Base-by-base conservation (phyloP, 2,113 vertebrate genomes). In the Chrysochloris asiatica region DNA sequence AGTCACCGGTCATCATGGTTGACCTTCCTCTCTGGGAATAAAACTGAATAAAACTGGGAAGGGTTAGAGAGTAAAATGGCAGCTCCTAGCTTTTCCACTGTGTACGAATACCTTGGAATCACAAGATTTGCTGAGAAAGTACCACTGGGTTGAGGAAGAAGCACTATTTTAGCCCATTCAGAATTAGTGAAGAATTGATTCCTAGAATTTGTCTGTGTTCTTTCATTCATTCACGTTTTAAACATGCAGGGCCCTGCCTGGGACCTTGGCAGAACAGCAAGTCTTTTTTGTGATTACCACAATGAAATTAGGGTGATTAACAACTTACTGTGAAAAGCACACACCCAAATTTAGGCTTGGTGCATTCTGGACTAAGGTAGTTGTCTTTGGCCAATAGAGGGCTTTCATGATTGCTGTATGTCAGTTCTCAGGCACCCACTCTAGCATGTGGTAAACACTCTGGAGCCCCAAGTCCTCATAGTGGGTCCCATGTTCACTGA, bases 141-240 rank as follows among this genome's bases (percentile, higher is more conserved):
- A 38, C 54, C 54, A n/a, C 33, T 2, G 45, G 45, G 28, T 30
- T 2, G 13, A 28, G 0, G 12, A 8, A 19, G 12, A 45, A 38
- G 30, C 19, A 22, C 67, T 38, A 38, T 22, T 30, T n/a, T 52
- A 59, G 30, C 45, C 21, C 47, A 21, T 69, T 75, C n/a, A 50
- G 26, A 54, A 6, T 36, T 61, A 38, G 52, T 26, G 33, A 59
- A 6, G 69, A 52, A 12, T 26, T 21, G 38, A 4, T 76, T 63
- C 50, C 56, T 59, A 24, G 45, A 59, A n/a, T 8, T 36, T 72
- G n/a, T 50, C 78, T 28, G 1, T 8, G 12, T 38, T n/a, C 59
- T 63, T n/a, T 67, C 54, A 71, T 88, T 54, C 36, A 4, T n/a
- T 89, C 65, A 36, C 54, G 65, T 65, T 36, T 47, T 82, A 85